Conservation (phyloP, 2,888 invertebrate species). For the Odontothrips loti region DNA sequence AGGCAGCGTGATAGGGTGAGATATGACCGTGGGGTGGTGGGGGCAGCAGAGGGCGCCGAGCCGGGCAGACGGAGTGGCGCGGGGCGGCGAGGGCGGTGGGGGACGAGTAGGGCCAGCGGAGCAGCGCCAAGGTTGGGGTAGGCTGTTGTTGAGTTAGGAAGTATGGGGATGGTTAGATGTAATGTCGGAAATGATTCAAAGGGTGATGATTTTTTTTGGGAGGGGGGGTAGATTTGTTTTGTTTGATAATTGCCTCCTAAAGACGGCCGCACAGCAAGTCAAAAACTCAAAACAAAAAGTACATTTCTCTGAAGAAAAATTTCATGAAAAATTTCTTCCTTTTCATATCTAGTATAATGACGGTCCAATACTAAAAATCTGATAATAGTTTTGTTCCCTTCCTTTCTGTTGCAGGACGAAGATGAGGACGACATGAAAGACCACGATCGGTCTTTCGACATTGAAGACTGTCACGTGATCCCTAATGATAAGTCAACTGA, state of each 20-base stretch:
- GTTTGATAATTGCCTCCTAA: too few species aligned
- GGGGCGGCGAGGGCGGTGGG: neutral
- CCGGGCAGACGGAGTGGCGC: neutral
- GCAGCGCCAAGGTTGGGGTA: neutral
- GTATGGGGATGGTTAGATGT: neutral
- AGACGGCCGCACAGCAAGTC: too few species aligned
- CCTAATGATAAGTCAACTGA: conserved; percentile 88
- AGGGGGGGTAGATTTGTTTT: too few species aligned
- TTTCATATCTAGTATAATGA: too few species aligned
- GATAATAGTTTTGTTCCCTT: neutral
- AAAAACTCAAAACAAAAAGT: too few species aligned
- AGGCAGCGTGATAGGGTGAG: neutral
- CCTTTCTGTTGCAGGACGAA: conserved; percentile 57
- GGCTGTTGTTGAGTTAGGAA: neutral
- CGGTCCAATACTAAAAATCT: too few species aligned
- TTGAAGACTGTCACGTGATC: conserved; percentile 67
- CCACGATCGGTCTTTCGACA: conserved; percentile 48
- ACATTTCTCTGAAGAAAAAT: too few species aligned
- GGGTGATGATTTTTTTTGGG: too few species aligned
- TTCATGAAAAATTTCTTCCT: too few species aligned
- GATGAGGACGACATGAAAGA: conserved; percentile 55
- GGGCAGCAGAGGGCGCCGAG: neutral
- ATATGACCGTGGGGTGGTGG: too few species aligned
- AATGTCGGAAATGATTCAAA: too few species aligned
- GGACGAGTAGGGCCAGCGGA: too few species aligned